Base-by-base conservation (phyloP, 1,140 invertebrate genomes). In the Pantala flavescens region DNA sequence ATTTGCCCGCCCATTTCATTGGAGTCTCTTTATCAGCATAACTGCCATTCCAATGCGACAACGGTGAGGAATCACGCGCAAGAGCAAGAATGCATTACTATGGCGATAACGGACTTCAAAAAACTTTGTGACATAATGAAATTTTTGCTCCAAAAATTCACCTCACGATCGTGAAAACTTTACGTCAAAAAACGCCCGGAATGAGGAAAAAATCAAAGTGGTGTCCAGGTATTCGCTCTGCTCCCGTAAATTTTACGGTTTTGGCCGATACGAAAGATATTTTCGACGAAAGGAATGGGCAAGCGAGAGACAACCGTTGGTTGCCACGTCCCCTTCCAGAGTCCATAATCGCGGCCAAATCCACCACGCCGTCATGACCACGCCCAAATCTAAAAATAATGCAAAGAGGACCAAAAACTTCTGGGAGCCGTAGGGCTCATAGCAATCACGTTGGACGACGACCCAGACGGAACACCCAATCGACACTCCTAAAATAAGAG, bases 201-300 rank as follows among this genome's bases (percentile, higher is more conserved):
- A 36, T 36, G 49, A 63, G 49, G 49, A 21, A 63, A 63, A 19
- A 63, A 63, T 36, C 14, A 63, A 63, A 63, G 12, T 19, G 49
- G 49, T 5, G 49, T 63, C 16, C 3, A 19, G 49, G 49, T 19
- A 63, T 63, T 63, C 49, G 49, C 49, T 63, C n/a, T 63, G 49
- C 49, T 63, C 49, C 49, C 49, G 49, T 63, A 63, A 63, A 63
- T 63, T 63, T 63, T 63, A 63, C 49, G 49, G 49, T 63, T 63
- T 21, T 63, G 49, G 49, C 16, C 49, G 49, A 21, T 19, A 63
- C 3, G 12, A 12, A 63, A 63, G 49, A 21, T 19, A 7, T 21
- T 63, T 63, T 21, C 16, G 49, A 19, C 49, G 49, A 63, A 63
- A 63, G 49, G 49, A 63, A 21, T 16, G 16, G 49, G 49, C 49